Base-by-base conservation (phyloP, 2,113 vertebrate genomes). In the Phylloscopus trochilus region DNA sequence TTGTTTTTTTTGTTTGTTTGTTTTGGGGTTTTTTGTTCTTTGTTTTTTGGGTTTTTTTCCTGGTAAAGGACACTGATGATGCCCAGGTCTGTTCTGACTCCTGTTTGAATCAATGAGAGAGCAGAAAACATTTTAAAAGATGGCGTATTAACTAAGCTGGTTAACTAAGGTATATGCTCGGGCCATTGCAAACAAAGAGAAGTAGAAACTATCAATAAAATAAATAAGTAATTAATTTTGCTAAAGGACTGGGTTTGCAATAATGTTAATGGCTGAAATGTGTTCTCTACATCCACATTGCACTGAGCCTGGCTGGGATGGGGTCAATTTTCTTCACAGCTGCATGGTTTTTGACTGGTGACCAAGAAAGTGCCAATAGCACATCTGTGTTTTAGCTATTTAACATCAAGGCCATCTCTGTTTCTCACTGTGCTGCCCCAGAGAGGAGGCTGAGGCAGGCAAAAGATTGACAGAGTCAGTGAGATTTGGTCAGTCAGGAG, bases 381-480 rank as follows among this genome's bases (percentile, higher is more conserved):
- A 55, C 26, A 73, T 11, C 9, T 0, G 0, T 31, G 15, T 39
- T 84, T 69, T 8, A 84, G n/a, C n/a, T 53, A 1, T 41, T 27
- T 22, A 16, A 13, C 33, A 20, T 43, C 53, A 56, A 49, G 49
- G 35, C 15, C 35, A 33, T 21, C 12, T 30, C 41, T 35, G 18
- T 31, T 60, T 77, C 49, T 74, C 24, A 30, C 46, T 82, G 16
- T 46, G 46, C 24, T 37, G 9, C 23, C 37, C 31, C 66, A 58
- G 70, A 20, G 44, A 27, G 33, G 7, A 37, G 39, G 22, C 13
- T 55, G 56, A 49, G 24, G 21, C 15, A 19, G 37, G 28, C 47
- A 31, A 49, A 35, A 64, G 31, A 49, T 55, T 69, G 63, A 20
- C 31, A 35, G n/a, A 35, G n/a, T 19, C 23, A 46, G 3, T 11